phyloP scores from a whole-genome alignment of 92 coral and sea anemone genomes.

The Parazoanthus swiftii region DNA sequence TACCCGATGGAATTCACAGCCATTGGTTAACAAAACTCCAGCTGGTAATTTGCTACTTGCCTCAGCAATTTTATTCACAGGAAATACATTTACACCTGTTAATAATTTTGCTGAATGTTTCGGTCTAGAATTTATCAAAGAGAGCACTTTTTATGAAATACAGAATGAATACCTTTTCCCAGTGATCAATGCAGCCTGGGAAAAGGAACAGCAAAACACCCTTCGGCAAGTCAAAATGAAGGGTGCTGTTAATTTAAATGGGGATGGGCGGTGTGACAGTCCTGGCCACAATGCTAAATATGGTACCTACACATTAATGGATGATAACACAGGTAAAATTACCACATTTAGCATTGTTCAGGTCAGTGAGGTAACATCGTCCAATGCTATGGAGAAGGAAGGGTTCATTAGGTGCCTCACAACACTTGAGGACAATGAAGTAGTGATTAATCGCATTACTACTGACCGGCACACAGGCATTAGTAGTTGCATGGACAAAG shows the following conservation, averaged over 20 bases:
- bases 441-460: slow-evolving; percentile 2
- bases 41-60: slow-evolving; percentile 45
- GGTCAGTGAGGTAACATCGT: slow-evolving; percentile 63
- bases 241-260: slow-evolving; percentile 53
- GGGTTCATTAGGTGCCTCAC: slow-evolving; percentile 51
- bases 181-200: slow-evolving; percentile 33
- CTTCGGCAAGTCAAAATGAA: slow-evolving; percentile 36
- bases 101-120: slow-evolving; percentile 45
- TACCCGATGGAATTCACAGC: slow-evolving; percentile 46
- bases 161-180: slow-evolving; percentile 39
- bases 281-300: slow-evolving; percentile 76
- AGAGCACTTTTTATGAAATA: slow-evolving; percentile 32
- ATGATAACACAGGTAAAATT: slow-evolving; percentile 51
- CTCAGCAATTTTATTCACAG: slow-evolving; percentile 46
- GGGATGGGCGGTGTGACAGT: slow-evolving; percentile 74
- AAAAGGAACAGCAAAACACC: slow-evolving; percentile 16
- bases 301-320: slow-evolving; percentile 69
- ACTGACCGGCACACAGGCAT: slow-evolving; percentile 60
- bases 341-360: slow-evolving; percentile 54
- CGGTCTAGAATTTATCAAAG: slow-evolving; percentile 22
- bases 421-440: not conserved
- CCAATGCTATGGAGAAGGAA: slow-evolving; percentile 65
- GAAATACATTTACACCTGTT: slow-evolving; percentile 36
- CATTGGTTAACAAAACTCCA: slow-evolving; percentile 33
- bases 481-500: slow-evolving; percentile 51